A percentile compares a stretch with the other conserved stretches of the same genome.
These are phyloP conservation scores for Rotaria magnacalcarata DNA, from an alignment of 2,888 invertebrate genomes.

Conservation along the genomic window DNA sequence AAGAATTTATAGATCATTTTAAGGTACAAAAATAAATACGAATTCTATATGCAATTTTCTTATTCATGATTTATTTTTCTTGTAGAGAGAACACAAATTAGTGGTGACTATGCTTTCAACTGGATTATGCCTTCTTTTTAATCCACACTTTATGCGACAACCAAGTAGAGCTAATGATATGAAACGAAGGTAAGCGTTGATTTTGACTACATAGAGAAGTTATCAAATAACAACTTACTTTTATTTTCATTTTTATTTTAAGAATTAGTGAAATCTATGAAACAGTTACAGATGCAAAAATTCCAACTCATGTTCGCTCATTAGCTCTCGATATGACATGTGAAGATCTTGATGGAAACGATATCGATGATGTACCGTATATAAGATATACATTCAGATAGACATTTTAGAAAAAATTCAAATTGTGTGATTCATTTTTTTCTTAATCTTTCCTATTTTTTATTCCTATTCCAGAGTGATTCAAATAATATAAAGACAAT, in stretches of 20 bases:
- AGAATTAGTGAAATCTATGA: constrained; percentile 65
- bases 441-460: background rate
- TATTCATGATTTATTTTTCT: too few species aligned
- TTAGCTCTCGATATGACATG: constrained; percentile 95
- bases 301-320: constrained; percentile 84
- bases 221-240: too few species aligned
- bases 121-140: background rate
- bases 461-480: too few species aligned
- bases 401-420: background rate
- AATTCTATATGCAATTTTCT: background rate
- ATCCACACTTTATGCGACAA: background rate
- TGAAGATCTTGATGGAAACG: constrained; percentile 83
- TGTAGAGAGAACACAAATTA: constrained; percentile 36
- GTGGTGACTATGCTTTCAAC: constrained; percentile 23
- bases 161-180: background rate
- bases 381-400: constrained; percentile 76
- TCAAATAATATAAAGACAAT: too few species aligned
- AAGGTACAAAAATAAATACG: constrained; percentile 48
- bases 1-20: constrained; percentile 67
- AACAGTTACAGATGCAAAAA: constrained; percentile 83
- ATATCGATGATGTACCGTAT: constrained; percentile 90
- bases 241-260: constrained; percentile 48
- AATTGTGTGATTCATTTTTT: background rate
- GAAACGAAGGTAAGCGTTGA: background rate
- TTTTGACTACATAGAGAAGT: background rate